phyloP scores from a whole-genome alignment of 2,113 vertebrate genomes.

The Gymnorhina tibicen region DNA sequence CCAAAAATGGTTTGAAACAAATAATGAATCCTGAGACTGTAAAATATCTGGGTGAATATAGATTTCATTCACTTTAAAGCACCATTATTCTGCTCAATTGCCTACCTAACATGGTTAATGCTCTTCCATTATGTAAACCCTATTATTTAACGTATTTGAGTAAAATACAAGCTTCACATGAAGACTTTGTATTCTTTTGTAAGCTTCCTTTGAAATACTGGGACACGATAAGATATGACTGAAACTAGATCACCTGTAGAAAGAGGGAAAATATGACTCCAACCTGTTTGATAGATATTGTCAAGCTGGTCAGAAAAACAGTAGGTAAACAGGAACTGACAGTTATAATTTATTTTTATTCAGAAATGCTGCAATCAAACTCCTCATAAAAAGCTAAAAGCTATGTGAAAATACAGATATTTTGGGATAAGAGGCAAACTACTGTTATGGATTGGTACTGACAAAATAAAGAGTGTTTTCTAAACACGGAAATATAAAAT shows the following conservation, averaged over 20 bases:
- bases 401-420: background rate
- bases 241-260: background rate
- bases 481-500: slow-evolving; percentile 2
- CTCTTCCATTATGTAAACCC: background rate
- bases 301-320: background rate
- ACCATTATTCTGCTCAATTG: background rate
- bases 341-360: background rate
- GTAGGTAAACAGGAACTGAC: background rate
- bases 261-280: background rate
- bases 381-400: background rate
- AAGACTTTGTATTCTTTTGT: background rate
- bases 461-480: slow-evolving; percentile 22
- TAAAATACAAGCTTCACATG: background rate
- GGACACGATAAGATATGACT: background rate
- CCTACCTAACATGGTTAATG: background rate
- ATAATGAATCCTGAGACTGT: background rate
- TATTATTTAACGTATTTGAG: background rate
- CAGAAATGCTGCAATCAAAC: background rate
- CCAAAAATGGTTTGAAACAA: background rate
- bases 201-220: background rate
- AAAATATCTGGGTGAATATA: background rate
- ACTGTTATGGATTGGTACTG: background rate
- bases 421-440: background rate
- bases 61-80: background rate
- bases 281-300: background rate